These are phyloP conservation scores for Ptilodon capucinus DNA, from an alignment of 2,888 invertebrate genomes.

Conservation along the genomic window DNA sequence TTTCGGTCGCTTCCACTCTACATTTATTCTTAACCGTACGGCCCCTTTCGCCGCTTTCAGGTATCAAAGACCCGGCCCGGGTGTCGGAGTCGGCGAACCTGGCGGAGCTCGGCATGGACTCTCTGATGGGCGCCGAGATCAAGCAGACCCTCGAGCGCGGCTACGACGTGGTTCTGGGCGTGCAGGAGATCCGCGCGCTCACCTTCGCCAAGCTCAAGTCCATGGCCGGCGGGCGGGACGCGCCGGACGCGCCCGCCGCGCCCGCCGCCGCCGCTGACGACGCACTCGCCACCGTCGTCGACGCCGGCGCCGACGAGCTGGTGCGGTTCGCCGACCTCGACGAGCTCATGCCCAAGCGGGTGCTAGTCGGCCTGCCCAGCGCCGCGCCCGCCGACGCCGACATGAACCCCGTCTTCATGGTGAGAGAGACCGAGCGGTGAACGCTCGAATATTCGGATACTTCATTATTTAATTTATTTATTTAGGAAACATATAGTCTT, in stretches of 20 bases:
- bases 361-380: slow-evolving; percentile 86
- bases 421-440: no score
- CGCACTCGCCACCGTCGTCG: slow-evolving; percentile 41
- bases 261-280: slow-evolving; percentile 46
- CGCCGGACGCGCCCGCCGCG: slow-evolving; percentile 20
- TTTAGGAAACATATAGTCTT: no score
- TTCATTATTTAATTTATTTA: no score
- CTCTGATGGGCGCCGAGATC: slow-evolving; percentile 99
- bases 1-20: background rate
- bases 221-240: slow-evolving; percentile 65
- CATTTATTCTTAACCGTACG: background rate
- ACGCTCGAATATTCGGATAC: no score
- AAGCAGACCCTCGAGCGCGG: slow-evolving; percentile 97
- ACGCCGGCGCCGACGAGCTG: slow-evolving; percentile 66
- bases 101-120: slow-evolving; percentile 98
- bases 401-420: slow-evolving; percentile 84
- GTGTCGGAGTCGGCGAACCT: slow-evolving; percentile 89
- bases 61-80: slow-evolving; percentile 92
- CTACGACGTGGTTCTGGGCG: slow-evolving; percentile 94
- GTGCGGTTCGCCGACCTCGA: slow-evolving; percentile 67
- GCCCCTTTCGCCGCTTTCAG: slow-evolving; percentile 50
- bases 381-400: slow-evolving; percentile 65
- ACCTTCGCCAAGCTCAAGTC: slow-evolving; percentile 89
- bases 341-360: slow-evolving; percentile 89
- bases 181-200: slow-evolving; percentile 94